A percentile compares a stretch with the other conserved stretches of the same genome.
These are phyloP conservation scores for Tamandua tetradactyla DNA, from an alignment of 2,797 vertebrate genomes.

Conservation along the genomic window DNA sequence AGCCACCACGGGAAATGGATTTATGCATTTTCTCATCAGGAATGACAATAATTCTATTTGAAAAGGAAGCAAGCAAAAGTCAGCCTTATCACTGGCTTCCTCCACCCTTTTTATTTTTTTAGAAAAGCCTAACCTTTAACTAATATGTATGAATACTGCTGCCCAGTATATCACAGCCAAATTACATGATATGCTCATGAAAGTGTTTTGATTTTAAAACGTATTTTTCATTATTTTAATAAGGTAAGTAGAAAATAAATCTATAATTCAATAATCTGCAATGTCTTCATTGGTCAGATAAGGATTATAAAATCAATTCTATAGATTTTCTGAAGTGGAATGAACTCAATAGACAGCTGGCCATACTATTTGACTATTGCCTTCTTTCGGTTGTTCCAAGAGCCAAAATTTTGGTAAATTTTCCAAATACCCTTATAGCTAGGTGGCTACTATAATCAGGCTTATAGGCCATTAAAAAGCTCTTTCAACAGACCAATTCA, in stretches of 20 bases:
- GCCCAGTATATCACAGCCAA: not conserved
- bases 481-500: constrained; percentile 13
- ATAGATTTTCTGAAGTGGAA: not conserved
- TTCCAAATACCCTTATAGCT: not conserved
- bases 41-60: not conserved
- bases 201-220: constrained; percentile 25
- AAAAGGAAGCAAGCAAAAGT: constrained; percentile 1
- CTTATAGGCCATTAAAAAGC: constrained; percentile 24
- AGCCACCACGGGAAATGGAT: constrained; percentile 62
- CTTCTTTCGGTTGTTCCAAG: not conserved
- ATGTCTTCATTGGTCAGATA: not conserved
- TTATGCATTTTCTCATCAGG: not conserved
- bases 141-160: not conserved
- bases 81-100: not conserved
- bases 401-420: constrained; percentile 21
- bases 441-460: constrained; percentile 9
- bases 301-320: not conserved
- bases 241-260: constrained; percentile 9
- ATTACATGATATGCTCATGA: not conserved
- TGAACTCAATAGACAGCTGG: not conserved
- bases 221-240: not conserved
- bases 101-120: not conserved
- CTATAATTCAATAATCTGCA: not conserved
- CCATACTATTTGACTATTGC: not conserved
- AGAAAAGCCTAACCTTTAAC: constrained; percentile 33